Evolutionary conservation across 2,113 vertebrate genomes (phyloP), one percentile per base, ranked within the genome.

Genomic region (Syngnathus scovelli): DNA sequence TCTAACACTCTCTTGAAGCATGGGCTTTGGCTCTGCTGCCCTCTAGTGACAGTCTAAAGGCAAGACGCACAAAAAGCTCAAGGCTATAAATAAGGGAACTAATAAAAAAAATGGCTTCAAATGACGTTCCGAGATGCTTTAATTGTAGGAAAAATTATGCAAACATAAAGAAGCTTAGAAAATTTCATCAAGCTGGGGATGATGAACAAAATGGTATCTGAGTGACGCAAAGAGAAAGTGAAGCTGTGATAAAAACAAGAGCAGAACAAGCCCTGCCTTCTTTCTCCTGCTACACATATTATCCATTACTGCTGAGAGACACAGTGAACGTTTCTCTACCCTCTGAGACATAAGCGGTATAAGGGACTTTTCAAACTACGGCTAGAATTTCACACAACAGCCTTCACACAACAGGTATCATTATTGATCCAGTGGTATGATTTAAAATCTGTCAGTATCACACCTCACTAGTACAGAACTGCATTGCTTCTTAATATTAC

Each of bases 231-330:
- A 33, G 27, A 59, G 27, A 59, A 16, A 70, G 56, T 2, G 59
- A 69, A 67, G 12, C 6, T 46, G 44, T 8, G 41, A 64, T 44
- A 61, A 60, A 55, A 43, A 62, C 56, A 54, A 71, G 16, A 48
- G 46, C 46, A 18, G 46, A 36, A 59, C 65, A 46, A 27, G 63
- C 71, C 46, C 68, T 59, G 67, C 38, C 44, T 27, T 66, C 62
- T 62, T 63, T 60, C 55, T 51, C 78, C 61, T 1, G n/a, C 51
- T 72, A 87, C 88, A 88, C 10, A 76, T 72, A 84, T 87, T 85
- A 80, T 81, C 82, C 85, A 87, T 89, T 88, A 86, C 76, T 63
- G 41, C 77, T 13, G 73, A 84, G 79, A 85, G 67, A 78, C 61
- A 65, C 61, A 64, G 48, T 77, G 70, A 81, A 81, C 83, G 75